Evolutionary conservation across 2,888 invertebrate species (phyloP), one percentile per base, ranked within the genome.

Genomic region (Tetheella fluctuosa): DNA sequence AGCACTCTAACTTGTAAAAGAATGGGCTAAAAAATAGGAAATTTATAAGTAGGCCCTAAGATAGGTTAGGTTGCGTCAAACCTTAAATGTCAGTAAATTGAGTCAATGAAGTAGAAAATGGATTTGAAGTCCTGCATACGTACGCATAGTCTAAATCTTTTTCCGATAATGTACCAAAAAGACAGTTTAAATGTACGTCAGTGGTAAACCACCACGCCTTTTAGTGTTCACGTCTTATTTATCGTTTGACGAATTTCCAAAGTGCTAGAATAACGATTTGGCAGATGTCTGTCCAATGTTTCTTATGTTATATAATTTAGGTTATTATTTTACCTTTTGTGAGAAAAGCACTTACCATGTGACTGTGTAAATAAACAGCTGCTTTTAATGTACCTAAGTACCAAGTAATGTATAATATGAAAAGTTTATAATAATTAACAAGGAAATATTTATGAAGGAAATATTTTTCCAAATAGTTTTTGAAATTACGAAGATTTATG

Each of bases 81-180:
- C n/a, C 20, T 15, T 48, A 48, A 17, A 20, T 48, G 20, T n/a
- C 2, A 42, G 15, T 2, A 42, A 42, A 15, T 23, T 12, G 57
- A 64, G 59, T 65, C 71, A 71, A 71, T 71, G 70, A 74, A 71
- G 67, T 74, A 70, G 73, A 76, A 71, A 78, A 72, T 79, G 76
- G 76, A 76, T 80, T 77, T 74, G 70, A 81, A 74, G 68, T 68
- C 76, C 76, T 80, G 77, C 77, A 63, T 59, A 62, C 62, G 59
- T 60, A 59, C 63, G 68, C 68, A 67, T 70, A 69, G 68, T 68
- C 74, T 69, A 74, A 80, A 81, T 82, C 79, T 80, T 70, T 80
- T 81, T 76, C 73, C 79, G 69, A 81, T 81, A 77, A 70, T 70
- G 64, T 66, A 54, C 59, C 48, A 60, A 60, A 71, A 69, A 59